phyloP scores from a whole-genome alignment of 1,140 invertebrate species.

The Chionoecetes opilio region DNA sequence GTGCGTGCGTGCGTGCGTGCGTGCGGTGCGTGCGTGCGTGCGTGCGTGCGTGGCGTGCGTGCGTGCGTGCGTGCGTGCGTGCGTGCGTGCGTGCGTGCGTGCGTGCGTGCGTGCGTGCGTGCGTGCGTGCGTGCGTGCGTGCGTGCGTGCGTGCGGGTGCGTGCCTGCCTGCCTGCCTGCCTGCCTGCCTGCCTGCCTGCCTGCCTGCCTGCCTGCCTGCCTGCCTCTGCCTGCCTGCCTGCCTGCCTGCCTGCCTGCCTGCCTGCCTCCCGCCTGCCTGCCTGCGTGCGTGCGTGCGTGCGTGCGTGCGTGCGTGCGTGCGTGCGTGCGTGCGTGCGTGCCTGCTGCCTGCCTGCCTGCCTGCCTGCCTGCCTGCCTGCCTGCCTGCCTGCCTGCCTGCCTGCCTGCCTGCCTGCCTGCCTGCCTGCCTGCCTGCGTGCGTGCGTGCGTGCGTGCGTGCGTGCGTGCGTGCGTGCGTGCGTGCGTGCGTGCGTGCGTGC shows the following conservation, averaged over 20 bases:
- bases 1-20: too few species aligned
- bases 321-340: constrained; percentile 32
- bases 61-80: not conserved
- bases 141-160: too few species aligned
- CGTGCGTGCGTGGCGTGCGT: too few species aligned
- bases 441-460: constrained; percentile 39
- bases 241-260: too few species aligned
- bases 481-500: constrained; percentile 55
- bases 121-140: not conserved
- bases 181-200: too few species aligned
- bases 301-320: not conserved
- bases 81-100: not conserved
- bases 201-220: too few species aligned
- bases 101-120: not conserved
- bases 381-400: not conserved
- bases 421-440: not conserved
- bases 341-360: too few species aligned
- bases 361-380: not conserved
- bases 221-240: too few species aligned
- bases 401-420: not conserved
- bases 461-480: constrained; percentile 48
- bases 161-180: not conserved
- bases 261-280: too few species aligned
- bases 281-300: constrained; percentile 24
- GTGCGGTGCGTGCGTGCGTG: too few species aligned